These are phyloP conservation scores for Hypocryptadius cinnamomeus DNA, from an alignment of 2,113 vertebrate species.

Conservation along the genomic window DNA sequence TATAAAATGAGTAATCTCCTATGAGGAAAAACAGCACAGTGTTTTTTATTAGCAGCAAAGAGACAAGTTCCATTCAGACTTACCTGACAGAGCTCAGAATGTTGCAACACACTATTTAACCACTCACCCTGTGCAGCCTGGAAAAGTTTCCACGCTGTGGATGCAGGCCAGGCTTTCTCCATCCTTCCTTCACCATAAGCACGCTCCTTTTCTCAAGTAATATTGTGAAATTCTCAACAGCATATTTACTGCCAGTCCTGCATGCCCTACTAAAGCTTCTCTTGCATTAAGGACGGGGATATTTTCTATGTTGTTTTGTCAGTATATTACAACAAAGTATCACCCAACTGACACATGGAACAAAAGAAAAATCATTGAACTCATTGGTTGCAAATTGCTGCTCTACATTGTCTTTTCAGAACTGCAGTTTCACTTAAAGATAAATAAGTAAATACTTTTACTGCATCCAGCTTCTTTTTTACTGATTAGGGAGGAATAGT, in stretches of 20 bases:
- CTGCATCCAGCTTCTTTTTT: neutral
- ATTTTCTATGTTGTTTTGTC: neutral
- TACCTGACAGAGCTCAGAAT: slow-evolving; percentile 10
- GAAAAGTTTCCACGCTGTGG: neutral
- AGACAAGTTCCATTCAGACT: neutral
- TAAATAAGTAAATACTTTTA: neutral
- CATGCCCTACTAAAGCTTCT: neutral
- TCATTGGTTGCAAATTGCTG: neutral
- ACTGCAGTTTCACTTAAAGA: neutral
- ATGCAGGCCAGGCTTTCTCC: neutral
- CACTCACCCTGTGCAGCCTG: neutral
- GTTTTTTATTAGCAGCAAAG: neutral
- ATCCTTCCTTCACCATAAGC: neutral
- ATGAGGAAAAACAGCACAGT: neutral
- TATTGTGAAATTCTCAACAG: neutral
- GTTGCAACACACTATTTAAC: neutral
- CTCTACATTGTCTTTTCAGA: neutral
- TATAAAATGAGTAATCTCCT: neutral
- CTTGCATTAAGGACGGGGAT: neutral
- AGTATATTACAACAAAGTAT: neutral
- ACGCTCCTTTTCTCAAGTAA: neutral
- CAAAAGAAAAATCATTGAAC: neutral
- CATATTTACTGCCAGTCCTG: neutral
- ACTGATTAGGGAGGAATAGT: neutral
- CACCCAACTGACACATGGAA: neutral